Base-by-base conservation (phyloP, 1,140 invertebrate genomes). In the Meloidogyne exigua region DNA sequence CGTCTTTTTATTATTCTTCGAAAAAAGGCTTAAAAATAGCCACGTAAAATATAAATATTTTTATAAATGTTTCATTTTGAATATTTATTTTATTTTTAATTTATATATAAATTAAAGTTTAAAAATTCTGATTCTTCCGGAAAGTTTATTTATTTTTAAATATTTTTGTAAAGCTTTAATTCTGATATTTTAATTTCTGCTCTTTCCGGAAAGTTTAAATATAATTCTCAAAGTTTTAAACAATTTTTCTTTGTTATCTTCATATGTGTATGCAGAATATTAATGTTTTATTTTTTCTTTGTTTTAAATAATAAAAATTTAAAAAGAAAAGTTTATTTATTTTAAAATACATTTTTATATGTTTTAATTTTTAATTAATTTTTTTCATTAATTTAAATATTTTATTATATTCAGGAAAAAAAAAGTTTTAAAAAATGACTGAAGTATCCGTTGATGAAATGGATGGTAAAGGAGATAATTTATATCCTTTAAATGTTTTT, bases 401-500 rank as follows among this genome's bases (percentile, higher is more conserved):
- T 57, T n/a, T 57, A n/a, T 57, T n/a, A 57, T 12, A 57, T 5
- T 15, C 7, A 57, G 5, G 7, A 57, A 57, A 57, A 57, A n/a
- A 57, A 57, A 57, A 57, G n/a, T n/a, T n/a, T 57, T 1, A 39
- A 39, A 39, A 39, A 39, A 44, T 44, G 42, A 44, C 42, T 57
- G 49, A 57, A n/a, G 13, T 57, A n/a, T 57, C 49, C 21, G 9
- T n/a, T n/a, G 49, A 7, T 7, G 49, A 57, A 18, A 9, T 39
- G 36, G 28, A 3, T 32, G 7, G 15, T 49, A 4, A 57, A n/a
- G 7, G 25, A 39, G n/a, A 42, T 44, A 44, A 72, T 86, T 49
- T 57, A 25, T 96, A 96, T 89, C 95, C 95, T n/a, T 87, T 95
- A 74, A 91, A 91, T 87, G 93, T 97, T 70, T 88, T 92, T 71